These are phyloP conservation scores for Hemibagrus guttatus DNA, from an alignment of 2,797 vertebrate species.

Conservation along the genomic window DNA sequence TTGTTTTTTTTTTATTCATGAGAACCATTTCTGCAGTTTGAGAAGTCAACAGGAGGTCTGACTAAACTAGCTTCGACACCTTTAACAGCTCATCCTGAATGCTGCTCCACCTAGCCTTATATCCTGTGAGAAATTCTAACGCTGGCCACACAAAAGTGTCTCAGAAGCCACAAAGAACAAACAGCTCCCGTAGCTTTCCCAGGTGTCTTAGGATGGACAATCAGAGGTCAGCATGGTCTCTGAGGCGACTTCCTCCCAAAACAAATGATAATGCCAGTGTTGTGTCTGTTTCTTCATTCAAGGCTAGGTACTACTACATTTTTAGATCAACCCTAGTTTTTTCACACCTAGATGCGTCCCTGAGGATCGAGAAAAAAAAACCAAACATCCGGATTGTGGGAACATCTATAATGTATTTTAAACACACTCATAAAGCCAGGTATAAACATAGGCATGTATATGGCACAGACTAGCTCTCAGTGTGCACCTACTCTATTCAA, in stretches of 20 bases:
- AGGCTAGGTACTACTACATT: background rate
- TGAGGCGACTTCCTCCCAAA: slow-evolving; percentile 27
- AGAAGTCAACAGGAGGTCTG: slow-evolving; percentile 51
- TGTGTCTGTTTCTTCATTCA: slow-evolving; percentile 35
- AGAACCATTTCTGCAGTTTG: slow-evolving; percentile 30
- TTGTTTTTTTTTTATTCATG: slow-evolving; percentile 25
- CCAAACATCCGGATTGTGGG: background rate
- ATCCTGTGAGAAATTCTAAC: slow-evolving; percentile 54
- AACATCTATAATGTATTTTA: slow-evolving; percentile 11
- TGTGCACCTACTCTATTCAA: background rate
- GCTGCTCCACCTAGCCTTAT: slow-evolving; percentile 36
- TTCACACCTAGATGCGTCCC: background rate
- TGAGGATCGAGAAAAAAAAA: background rate
- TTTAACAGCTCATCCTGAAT: slow-evolving; percentile 41
- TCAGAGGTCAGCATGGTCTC: slow-evolving; percentile 26
- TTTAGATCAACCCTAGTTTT: background rate
- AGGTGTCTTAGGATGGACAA: slow-evolving; percentile 6
- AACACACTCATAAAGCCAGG: background rate
- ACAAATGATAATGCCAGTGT: slow-evolving; percentile 30
- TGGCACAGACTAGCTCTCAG: background rate
- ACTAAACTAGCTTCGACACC: slow-evolving; percentile 42
- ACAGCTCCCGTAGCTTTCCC: slow-evolving; percentile 17
- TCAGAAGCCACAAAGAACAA: slow-evolving; percentile 6
- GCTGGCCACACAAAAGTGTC: slow-evolving; percentile 22
- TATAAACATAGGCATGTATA: background rate